Evolutionary conservation across 2,888 invertebrate species (phyloP), one percentile per base, ranked within the genome.

Genomic region (Pemphredon lugubris): DNA sequence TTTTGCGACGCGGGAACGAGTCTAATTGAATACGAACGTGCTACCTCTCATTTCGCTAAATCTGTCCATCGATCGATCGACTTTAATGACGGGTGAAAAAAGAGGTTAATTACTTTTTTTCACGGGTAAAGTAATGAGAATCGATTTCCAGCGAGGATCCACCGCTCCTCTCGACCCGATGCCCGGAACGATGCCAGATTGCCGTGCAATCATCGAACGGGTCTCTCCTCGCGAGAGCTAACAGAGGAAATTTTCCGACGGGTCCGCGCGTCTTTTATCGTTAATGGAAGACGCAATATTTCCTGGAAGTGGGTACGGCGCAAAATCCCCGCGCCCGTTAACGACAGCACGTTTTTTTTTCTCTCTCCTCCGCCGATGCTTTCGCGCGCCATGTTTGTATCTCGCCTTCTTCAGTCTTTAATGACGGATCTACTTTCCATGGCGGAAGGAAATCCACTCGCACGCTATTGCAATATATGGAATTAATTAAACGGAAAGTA

Each of bases 1-100:
- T 26, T 48, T 45, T 50, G 23, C 21, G 47, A 34, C 54, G 45
- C 26, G 6, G 21, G 23, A 44, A 16, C 51, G 23, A 50, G 40
- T 59, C 47, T 58, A 53, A 66, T 37, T 59, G 59, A 54, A 69
- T 42, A 59, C 69, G 58, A 55, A 50, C 45, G 23, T 14, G 18
- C 5, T 20, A 51, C 23, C n/a, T 23, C 40, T 34, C 42, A 40
- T 34, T 34, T 13, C 48, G 26, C 16, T n/a, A 26, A 37, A 59
- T 48, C 53, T 45, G 53, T 44, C 47, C 42, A 66, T 66, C 66
- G 53, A 65, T 57, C n/a, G 34, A 2, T 13, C 39, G 34, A 30
- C 7, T 34, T 1, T 11, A 18, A 2, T 45, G 16, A 37, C 54
- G 11, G 13, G 26, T n/a, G 9, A 5, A 32, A 11, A 34, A 14